phyloP scores from a whole-genome alignment of 2,888 invertebrate genomes.

The Euzetes globulus region DNA sequence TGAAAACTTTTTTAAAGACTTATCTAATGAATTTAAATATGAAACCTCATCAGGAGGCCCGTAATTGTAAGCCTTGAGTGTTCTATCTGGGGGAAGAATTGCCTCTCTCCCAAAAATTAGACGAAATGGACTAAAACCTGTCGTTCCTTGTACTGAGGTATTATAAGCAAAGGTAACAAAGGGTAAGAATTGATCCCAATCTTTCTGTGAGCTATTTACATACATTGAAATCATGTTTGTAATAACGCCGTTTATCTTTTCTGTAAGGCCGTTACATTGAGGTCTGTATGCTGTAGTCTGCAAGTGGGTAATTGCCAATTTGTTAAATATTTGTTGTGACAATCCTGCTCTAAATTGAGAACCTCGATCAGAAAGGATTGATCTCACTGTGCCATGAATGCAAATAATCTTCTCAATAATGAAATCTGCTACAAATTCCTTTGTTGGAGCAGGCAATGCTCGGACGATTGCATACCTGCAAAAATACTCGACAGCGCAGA shows the following conservation, averaged over 20 bases:
- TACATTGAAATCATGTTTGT: conserved; percentile 40
- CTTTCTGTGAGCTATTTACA: conserved; percentile 35
- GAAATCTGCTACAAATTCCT: conserved; percentile 37
- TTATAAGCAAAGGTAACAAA: conserved; percentile 40
- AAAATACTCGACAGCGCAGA: conserved; percentile 35
- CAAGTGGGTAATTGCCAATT: conserved; percentile 23
- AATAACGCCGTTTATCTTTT: conserved; percentile 41
- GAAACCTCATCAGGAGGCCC: too few relatives aligned
- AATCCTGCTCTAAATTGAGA: conserved; percentile 22
- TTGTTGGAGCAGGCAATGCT: conserved; percentile 37
- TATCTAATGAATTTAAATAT: too few relatives aligned
- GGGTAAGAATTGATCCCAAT: conserved; percentile 40
- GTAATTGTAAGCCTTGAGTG: too few relatives aligned
- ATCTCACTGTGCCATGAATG: conserved; percentile 38
- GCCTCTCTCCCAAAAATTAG: conserved; percentile 40
- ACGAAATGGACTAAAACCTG: conserved; percentile 39
- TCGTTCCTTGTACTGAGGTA: conserved; percentile 36
- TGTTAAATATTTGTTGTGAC: background rate
- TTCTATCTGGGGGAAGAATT: conserved; percentile 38
- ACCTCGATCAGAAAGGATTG: conserved; percentile 39
- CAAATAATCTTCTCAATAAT: conserved; percentile 39
- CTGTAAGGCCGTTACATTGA: conserved; percentile 40
- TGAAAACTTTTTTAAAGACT: too few relatives aligned
- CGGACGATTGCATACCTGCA: conserved; percentile 39
- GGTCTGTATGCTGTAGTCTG: conserved; percentile 41